Conservation (phyloP, 2,888 invertebrate genomes). For the Eubasilissa splendida region DNA sequence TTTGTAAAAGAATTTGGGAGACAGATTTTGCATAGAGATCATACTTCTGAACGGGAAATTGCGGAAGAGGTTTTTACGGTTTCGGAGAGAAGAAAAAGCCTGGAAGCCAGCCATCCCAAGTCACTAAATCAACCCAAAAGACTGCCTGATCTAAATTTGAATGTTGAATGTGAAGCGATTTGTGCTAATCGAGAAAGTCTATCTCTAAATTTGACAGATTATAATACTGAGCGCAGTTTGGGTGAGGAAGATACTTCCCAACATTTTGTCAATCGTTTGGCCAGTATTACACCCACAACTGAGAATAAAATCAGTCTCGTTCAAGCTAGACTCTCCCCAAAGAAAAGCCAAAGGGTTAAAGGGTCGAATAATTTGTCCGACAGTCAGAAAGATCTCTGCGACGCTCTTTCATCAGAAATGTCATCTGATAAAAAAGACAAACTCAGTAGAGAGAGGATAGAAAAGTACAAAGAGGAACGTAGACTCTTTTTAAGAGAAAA, state of each 20-base stretch:
- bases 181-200: constrained; percentile 36
- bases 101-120: constrained; percentile 76
- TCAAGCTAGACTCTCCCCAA: constrained; percentile 67
- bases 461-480: constrained; percentile 93
- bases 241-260: constrained; percentile 59
- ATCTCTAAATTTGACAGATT: constrained; percentile 54
- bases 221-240: constrained; percentile 20
- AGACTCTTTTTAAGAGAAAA: constrained; percentile 88
- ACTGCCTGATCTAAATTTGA: constrained; percentile 68
- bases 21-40: constrained; percentile 59
- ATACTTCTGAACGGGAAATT: constrained; percentile 60
- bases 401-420: constrained; percentile 40
- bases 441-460: constrained; percentile 85
- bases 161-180: constrained; percentile 59
- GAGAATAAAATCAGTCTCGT: constrained; percentile 77
- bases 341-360: constrained; percentile 62
- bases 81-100: constrained; percentile 73
- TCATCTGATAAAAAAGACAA: constrained; percentile 70
- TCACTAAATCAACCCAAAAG: constrained; percentile 73
- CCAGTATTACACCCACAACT: constrained; percentile 73
- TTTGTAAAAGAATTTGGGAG: constrained; percentile 79
- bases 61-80: constrained; percentile 60
- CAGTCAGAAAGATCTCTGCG: constrained; percentile 60
- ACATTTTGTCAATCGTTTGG: constrained; percentile 60
- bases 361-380: constrained; percentile 62